phyloP scores from a whole-genome alignment of 2,113 vertebrate genomes.

The Pristiophorus japonicus region DNA sequence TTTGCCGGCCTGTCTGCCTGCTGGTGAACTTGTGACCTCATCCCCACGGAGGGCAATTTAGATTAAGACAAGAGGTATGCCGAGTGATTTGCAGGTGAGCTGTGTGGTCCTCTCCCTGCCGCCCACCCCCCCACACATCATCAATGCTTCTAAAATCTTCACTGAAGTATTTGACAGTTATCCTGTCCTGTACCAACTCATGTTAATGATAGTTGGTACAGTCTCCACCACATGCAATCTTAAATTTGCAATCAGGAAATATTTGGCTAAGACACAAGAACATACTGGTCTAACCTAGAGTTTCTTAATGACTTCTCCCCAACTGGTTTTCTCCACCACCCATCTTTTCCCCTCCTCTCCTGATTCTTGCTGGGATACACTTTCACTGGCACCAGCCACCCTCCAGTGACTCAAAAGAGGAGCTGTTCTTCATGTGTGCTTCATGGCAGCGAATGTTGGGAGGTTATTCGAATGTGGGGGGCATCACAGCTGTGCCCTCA shows the following conservation, averaged over 20 bases:
- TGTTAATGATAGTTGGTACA: not conserved
- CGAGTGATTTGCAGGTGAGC: constrained; percentile 81
- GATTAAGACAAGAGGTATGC: constrained; percentile 83
- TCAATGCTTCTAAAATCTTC: not conserved
- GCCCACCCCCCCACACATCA: not conserved
- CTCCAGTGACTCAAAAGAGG: not conserved
- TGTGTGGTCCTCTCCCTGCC: constrained; percentile 78
- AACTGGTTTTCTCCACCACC: too few relatives aligned
- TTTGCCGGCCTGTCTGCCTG: constrained; percentile 64
- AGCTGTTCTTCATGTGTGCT: not conserved
- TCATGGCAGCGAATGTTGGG: not conserved
- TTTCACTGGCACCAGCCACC: too few relatives aligned
- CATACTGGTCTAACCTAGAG: not conserved
- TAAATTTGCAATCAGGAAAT: not conserved
- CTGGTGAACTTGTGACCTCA: constrained; percentile 85
- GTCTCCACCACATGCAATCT: not conserved
- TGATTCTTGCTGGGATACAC: not conserved
- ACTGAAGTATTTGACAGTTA: not conserved
- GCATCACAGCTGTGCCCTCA: not conserved
- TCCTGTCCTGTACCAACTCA: not conserved
- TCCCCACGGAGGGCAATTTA: constrained; percentile 78
- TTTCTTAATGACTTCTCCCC: not conserved
- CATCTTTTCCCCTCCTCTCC: too few relatives aligned
- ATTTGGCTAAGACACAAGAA: not conserved
- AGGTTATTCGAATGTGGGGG: not conserved